phyloP scores from a whole-genome alignment of 2,113 vertebrate genomes.

The Typhlomys cinereus region DNA sequence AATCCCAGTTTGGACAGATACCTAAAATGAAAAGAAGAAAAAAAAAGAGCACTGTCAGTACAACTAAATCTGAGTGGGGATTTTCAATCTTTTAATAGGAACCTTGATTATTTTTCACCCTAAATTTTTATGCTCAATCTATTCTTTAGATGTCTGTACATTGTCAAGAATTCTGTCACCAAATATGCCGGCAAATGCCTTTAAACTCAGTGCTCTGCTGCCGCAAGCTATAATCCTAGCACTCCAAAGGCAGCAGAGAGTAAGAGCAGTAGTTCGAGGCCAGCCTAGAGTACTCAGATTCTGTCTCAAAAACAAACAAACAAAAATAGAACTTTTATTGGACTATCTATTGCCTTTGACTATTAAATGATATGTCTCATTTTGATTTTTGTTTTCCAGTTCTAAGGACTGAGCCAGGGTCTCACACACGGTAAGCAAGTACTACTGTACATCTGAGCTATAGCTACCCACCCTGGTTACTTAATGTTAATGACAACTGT shows the following conservation, averaged over 20 bases:
- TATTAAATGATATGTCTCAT: neutral
- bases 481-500: neutral
- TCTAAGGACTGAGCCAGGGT: neutral
- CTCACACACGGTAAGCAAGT: neutral
- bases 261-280: neutral
- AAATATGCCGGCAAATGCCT: neutral
- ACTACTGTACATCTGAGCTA: neutral
- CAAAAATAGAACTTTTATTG: neutral
- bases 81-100: constrained; percentile 12
- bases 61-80: neutral
- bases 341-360: neutral
- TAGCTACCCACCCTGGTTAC: neutral
- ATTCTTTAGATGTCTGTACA: neutral
- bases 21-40: constrained; percentile 31
- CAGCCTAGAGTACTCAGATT: neutral
- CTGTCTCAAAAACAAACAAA: neutral
- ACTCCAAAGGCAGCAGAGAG: neutral
- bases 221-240: too few species aligned
- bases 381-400: neutral
- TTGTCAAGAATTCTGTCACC: constrained; percentile 13
- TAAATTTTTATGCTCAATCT: constrained; percentile 1
- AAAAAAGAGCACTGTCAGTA: constrained; percentile 12
- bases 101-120: neutral
- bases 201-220: too few species aligned
- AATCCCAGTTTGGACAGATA: constrained; percentile 43